Evolutionary conservation across 2,113 vertebrate genomes (phyloP), one percentile per base, ranked within the genome.

Genomic region (Corynorhinus townsendii): DNA sequence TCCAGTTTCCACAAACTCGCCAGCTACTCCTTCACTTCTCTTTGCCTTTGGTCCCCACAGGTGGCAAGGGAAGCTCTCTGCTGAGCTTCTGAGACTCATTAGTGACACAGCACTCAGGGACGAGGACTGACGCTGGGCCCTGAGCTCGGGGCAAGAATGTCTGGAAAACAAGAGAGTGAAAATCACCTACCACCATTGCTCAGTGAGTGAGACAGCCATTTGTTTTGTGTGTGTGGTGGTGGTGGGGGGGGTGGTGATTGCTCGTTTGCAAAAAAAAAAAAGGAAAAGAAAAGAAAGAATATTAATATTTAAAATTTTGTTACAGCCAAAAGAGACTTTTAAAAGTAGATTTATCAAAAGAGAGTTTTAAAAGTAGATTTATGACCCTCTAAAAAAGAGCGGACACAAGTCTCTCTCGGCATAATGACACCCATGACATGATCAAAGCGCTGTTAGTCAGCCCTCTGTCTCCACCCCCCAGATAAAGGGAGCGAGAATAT

Each of bases 391-490:
- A 30, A 35, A 95, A 96, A 94, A 86, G 75, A 93, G 80, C 91
- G 73, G 85, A 85, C 93, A 95, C 73, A 95, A 95, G 94, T 95
- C 91, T 96, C 91, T 84, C 20, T 96, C 91, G 95, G 75, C 93
- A 81, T 96, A 93, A 96, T 75, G 80, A 80, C 20, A 33, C 43
- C 47, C 49, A 73, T 7, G 11, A 59, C 56, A 11, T 89, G 59
- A 90, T 47, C 62, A 64, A 89, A 73, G 62, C n/a, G 75, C 82
- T 14, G 22, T 62, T 92, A 92, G 91, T 10, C 84, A 95, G 83
- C 38, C 76, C 94, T 91, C 22, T 84, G 3, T 89, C 82, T 96
- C 91, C 40, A 0, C 47, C 69, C 1, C 28, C 83, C 83, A 84
- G 80, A 91, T 64, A 91, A 95, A 96, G 95, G 75, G 43, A 93